phyloP scores from a whole-genome alignment of 2,797 vertebrate species.

The Phrynocephalus guinanensis region DNA sequence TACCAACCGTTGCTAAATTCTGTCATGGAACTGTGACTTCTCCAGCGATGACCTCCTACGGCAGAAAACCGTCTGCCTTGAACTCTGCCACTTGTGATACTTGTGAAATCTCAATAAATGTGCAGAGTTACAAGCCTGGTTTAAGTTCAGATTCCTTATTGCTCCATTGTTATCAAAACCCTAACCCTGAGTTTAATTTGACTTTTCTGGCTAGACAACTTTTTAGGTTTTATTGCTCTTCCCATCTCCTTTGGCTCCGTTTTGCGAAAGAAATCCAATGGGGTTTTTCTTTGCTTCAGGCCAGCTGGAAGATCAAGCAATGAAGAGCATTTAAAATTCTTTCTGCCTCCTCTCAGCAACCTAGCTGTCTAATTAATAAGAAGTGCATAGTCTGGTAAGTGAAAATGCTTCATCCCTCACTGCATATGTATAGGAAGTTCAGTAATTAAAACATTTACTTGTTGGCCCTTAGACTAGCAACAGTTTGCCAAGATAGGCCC shows the following conservation, averaged over 20 bases:
- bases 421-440: background rate
- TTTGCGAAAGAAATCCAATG: constrained; percentile 2
- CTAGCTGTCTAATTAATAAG: constrained; percentile 39
- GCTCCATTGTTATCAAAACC: background rate
- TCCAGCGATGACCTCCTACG: background rate
- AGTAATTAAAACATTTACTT: constrained; percentile 38
- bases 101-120: background rate
- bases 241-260: background rate
- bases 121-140: background rate
- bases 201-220: constrained; percentile 31
- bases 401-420: constrained; percentile 20
- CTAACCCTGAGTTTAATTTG: constrained; percentile 15
- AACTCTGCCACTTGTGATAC: background rate
- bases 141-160: background rate
- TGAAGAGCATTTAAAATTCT: background rate
- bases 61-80: background rate
- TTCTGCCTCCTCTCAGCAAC: background rate
- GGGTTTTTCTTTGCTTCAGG: constrained; percentile 7
- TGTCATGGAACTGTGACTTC: too few relatives aligned
- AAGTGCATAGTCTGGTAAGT: constrained; percentile 20
- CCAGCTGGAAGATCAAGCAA: constrained; percentile 19
- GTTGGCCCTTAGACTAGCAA: constrained; percentile 27
- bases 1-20: background rate
- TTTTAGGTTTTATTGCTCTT: constrained; percentile 26
- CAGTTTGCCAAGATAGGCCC: constrained; percentile 11